phyloP scores from a whole-genome alignment of 2,113 vertebrate genomes.

The Pheucticus melanocephalus region DNA sequence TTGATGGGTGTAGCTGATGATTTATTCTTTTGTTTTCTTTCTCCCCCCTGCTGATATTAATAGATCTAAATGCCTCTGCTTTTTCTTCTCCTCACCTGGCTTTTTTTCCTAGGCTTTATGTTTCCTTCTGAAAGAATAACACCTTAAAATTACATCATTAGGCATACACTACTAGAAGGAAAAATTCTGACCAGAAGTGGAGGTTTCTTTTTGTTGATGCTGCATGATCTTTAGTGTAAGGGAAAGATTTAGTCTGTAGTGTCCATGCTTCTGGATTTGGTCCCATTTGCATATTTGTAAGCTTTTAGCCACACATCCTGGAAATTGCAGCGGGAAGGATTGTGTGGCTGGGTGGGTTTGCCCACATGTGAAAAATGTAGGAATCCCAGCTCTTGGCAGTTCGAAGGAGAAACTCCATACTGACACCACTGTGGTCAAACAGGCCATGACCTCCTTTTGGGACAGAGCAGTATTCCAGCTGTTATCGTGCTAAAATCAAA shows the following conservation, averaged over 20 bases:
- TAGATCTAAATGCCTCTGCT: not conserved
- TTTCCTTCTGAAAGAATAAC: not conserved
- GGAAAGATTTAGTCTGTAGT: not conserved
- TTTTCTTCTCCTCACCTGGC: not conserved
- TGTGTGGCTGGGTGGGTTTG: not conserved
- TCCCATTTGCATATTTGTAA: not conserved
- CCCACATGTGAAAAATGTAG: not conserved
- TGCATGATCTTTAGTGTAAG: not conserved
- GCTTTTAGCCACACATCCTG: not conserved
- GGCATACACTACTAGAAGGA: not conserved
- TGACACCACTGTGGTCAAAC: not conserved
- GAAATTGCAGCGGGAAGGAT: not conserved
- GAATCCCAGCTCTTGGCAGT: not conserved
- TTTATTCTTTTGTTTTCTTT: not conserved
- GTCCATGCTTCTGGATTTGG: not conserved
- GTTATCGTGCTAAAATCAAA: not conserved
- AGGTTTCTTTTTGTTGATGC: not conserved
- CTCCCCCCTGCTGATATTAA: not conserved
- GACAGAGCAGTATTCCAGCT: not conserved
- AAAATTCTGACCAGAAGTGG: not conserved
- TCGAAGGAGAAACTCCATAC: not conserved
- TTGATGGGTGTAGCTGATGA: not conserved
- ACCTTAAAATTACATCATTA: not conserved
- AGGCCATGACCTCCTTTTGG: not conserved
- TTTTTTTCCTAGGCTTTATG: not conserved